Evolutionary conservation across 2,113 vertebrate species (phyloP), one percentile per base, ranked within the genome.

Genomic region (Myotis brandtii): DNA sequence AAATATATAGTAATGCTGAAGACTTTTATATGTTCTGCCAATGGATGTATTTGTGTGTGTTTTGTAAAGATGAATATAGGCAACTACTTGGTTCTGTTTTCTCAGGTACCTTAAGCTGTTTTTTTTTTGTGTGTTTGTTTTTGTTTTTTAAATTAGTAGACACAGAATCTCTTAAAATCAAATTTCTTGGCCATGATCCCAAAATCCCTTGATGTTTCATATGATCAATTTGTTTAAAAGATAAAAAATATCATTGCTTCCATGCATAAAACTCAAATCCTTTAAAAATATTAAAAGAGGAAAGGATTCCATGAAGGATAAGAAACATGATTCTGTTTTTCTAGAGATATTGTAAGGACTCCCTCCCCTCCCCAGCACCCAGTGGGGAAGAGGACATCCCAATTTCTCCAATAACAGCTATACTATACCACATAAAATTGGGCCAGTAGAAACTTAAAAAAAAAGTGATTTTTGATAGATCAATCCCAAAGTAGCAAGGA

Each of bases 1-100:
- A 96, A 97, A 93, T 91, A 73, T 81, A 89, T 52, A 9, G 12
- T 46, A 88, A 95, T 77, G 67, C 32, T 93, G 34, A 97, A 96
- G 25, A 59, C 80, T 88, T 96, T 79, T 43, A 73, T 77, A 32
- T 79, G 70, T 75, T 73, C 95, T 95, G 73, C 40, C 23, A 88
- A 62, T 87, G 72, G 54, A 72, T 85, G 18, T 70, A 90, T 81
- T 69, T 56, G 9, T 76, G 13, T 82, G 37, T 72, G 25, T 1
- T 89, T 27, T 69, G 40, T 85, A 66, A 67, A 52, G 89, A 82
- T 93, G 56, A 83, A 93, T 73, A 94, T 23, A 88, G 34, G 6
- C 48, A 96, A 95, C 82, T 73, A 91, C 66, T 82, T n/a, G 21
- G 12, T 37, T 83, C n/a, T 93, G 40, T 72, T 77, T 76, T 93